Percentiles rank a stretch among this genome's conserved stretches.
These are phyloP conservation scores for Scatophagus argus DNA, from an alignment of 2,113 vertebrate genomes.

Conservation along the genomic window DNA sequence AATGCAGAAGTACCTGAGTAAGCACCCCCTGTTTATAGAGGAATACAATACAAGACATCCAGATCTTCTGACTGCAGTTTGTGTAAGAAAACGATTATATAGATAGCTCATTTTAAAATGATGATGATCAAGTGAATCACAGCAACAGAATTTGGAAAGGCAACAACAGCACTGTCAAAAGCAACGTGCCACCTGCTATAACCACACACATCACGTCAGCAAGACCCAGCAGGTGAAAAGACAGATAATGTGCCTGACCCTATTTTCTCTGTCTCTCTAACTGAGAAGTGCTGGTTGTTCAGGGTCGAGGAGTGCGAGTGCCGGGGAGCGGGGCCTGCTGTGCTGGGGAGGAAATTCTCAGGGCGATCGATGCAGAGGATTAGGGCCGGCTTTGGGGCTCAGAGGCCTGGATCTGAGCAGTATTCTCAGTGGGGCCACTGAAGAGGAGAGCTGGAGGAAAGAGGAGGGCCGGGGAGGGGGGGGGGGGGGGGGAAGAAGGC, in stretches of 20 bases:
- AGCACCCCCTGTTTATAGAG: background rate
- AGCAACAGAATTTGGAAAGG: conserved; percentile 26
- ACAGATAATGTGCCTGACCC: conserved; percentile 52
- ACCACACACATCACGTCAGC: conserved; percentile 39
- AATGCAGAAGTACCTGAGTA: background rate
- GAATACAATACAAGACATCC: background rate
- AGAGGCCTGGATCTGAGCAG: conserved; percentile 85
- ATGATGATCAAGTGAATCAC: conserved; percentile 18
- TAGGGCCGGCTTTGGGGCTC: conserved; percentile 86
- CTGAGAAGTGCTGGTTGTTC: conserved; percentile 58
- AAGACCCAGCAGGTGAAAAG: conserved; percentile 48
- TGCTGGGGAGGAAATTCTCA: conserved; percentile 86
- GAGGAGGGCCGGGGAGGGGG: conserved; percentile 67
- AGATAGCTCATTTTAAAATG: conserved; percentile 26
- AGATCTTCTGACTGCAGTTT: background rate
- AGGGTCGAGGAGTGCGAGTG: conserved; percentile 68
- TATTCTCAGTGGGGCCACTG: conserved; percentile 81
- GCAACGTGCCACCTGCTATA: conserved; percentile 28
- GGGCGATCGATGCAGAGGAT: conserved; percentile 87
- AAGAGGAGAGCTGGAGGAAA: conserved; percentile 71
- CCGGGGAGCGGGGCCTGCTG: conserved; percentile 74
- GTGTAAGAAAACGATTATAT: conserved; percentile 8
- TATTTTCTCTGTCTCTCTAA: conserved; percentile 41
- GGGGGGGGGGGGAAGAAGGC: conserved; percentile 68
- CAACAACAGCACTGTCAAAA: conserved; percentile 30